Evolutionary conservation across 92 coral and sea anemone species (phyloP).

Genomic region (Montipora capitata): DNA sequence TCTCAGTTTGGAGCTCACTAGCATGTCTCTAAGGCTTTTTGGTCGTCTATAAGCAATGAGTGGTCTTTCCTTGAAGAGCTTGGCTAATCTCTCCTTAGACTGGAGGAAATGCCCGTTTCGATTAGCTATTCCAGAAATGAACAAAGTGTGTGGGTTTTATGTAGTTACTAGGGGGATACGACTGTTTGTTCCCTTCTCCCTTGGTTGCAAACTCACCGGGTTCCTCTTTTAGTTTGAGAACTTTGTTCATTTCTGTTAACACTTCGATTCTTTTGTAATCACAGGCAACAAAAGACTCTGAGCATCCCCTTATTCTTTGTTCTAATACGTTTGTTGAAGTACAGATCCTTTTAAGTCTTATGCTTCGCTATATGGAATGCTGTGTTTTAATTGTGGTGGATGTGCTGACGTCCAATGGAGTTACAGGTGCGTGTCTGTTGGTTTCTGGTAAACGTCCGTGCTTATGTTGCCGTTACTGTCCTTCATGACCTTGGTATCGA

Average conservation of each 20-base stretch:
- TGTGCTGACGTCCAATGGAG: too few relatives aligned
- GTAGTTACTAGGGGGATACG: conserved; percentile 18
- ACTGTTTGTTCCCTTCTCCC: not conserved
- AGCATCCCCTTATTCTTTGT: conserved; percentile 2
- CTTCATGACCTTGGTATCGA: too few relatives aligned
- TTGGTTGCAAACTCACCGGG: not conserved
- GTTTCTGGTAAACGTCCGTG: too few relatives aligned
- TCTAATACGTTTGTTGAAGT: too few relatives aligned
- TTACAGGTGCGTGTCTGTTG: too few relatives aligned
- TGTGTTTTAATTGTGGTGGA: too few relatives aligned
- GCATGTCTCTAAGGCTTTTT: not conserved
- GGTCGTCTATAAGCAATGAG: conserved; percentile 47
- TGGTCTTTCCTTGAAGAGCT: conserved; percentile 31
- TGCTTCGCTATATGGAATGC: too few relatives aligned
- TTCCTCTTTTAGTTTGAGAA: not conserved
- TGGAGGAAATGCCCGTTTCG: conserved; percentile 41
- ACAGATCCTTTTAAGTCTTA: too few relatives aligned
- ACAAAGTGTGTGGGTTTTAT: conserved; percentile 35
- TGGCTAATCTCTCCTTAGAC: conserved; percentile 29
- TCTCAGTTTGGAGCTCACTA: conserved; percentile 26
- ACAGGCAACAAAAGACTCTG: conserved; percentile 36
- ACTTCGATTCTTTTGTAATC: conserved; percentile 35
- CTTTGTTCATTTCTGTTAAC: conserved; percentile 31
- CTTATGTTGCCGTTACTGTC: too few relatives aligned
- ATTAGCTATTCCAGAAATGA: conserved; percentile 49